Conservation (phyloP, 2,113 vertebrate genomes). For the Acanthisitta chloris region DNA sequence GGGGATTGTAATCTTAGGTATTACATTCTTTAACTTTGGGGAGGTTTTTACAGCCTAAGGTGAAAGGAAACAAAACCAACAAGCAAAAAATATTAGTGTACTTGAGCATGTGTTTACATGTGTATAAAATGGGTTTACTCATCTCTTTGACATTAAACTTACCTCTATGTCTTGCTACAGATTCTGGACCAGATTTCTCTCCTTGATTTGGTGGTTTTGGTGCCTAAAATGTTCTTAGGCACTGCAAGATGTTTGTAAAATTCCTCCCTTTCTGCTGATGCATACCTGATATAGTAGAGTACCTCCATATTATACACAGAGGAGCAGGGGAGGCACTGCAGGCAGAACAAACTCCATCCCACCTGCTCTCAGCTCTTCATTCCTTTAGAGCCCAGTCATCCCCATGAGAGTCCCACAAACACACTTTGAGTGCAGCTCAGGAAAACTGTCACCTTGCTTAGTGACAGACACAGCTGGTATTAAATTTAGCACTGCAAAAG, state of each 20-base stretch:
- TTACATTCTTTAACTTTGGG: background rate
- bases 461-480: background rate
- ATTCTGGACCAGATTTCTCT: background rate
- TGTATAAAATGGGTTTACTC: background rate
- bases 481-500: background rate
- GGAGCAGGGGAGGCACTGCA: background rate
- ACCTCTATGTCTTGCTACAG: background rate
- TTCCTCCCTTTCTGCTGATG: background rate
- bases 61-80: background rate
- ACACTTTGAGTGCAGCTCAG: background rate
- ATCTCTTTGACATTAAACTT: background rate
- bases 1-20: background rate
- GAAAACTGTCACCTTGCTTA: background rate
- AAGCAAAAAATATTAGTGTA: background rate
- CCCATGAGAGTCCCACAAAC: background rate
- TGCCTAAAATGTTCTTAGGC: background rate
- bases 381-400: background rate
- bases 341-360: background rate
- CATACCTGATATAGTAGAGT: background rate
- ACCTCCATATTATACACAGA: fast-evolving
- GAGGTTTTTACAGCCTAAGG: background rate
- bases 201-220: background rate
- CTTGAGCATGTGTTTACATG: fast-evolving
- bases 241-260: background rate
- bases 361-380: background rate